A percentile compares a stretch with the other conserved stretches of the same genome.
Evolutionary conservation across 2,888 invertebrate species (phyloP).

Genomic region (Chromoteleia sp.): DNA sequence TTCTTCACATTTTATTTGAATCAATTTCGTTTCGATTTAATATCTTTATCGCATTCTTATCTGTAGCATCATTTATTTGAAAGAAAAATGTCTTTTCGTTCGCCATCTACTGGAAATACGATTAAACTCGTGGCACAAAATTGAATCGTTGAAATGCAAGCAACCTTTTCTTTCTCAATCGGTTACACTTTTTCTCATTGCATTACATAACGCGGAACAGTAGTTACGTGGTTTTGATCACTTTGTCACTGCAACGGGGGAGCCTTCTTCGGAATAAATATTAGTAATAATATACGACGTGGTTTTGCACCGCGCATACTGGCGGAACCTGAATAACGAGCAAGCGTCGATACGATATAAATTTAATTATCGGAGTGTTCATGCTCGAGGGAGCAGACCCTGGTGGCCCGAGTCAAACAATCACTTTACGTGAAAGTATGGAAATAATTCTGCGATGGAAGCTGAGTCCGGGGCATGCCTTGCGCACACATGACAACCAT

Average conservation of each 20-base stretch:
- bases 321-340: constrained; percentile 69
- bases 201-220: constrained; percentile 44
- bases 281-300: constrained; percentile 62
- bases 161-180: background rate
- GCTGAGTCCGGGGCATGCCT: constrained; percentile 63
- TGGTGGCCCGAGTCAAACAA: constrained; percentile 81
- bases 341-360: constrained; percentile 80
- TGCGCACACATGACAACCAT: constrained; percentile 52
- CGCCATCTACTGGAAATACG: too few species aligned
- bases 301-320: constrained; percentile 58
- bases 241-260: constrained; percentile 54
- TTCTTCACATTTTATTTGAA: too few species aligned
- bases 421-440: constrained; percentile 84
- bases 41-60: too few species aligned
- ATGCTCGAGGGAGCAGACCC: constrained; percentile 81
- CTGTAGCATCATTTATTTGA: too few species aligned
- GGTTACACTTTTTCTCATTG: constrained; percentile 1
- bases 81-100: too few species aligned
- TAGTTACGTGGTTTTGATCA: constrained; percentile 57
- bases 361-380: constrained; percentile 83
- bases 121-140: too few species aligned
- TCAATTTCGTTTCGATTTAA: too few species aligned
- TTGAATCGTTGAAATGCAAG: background rate
- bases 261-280: constrained; percentile 61
- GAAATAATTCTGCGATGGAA: constrained; percentile 81